A percentile compares a stretch with the other conserved stretches of the same genome.
phyloP scores from a whole-genome alignment of 2,888 invertebrate species.

The Laothoe populi region DNA sequence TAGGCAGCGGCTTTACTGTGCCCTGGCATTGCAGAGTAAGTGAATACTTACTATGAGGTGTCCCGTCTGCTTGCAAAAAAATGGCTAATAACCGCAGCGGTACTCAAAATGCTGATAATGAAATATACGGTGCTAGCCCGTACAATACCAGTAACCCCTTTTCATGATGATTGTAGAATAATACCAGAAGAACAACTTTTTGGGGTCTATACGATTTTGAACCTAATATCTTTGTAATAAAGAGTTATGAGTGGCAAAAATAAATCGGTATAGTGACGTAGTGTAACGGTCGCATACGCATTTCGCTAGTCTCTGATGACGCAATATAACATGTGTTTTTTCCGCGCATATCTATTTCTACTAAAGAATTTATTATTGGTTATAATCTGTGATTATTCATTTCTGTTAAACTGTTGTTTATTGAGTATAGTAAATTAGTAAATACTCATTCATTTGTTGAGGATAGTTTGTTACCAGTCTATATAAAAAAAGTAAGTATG shows the following conservation, averaged over 20 bases:
- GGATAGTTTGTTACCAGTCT: background rate
- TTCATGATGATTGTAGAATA: background rate
- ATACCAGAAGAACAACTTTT: too few species aligned
- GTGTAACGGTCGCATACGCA: slow-evolving; percentile 15
- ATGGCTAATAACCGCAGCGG: too few species aligned
- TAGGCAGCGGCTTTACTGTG: too few species aligned
- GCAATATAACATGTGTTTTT: slow-evolving; percentile 11
- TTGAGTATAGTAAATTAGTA: background rate
- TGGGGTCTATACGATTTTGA: background rate
- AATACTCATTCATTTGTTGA: background rate
- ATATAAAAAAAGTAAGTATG: too few species aligned
- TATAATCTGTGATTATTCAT: background rate
- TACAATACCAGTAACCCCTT: slow-evolving; percentile 2
- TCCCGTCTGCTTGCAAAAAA: too few species aligned
- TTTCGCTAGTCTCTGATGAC: background rate
- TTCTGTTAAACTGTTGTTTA: background rate
- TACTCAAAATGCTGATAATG: too few species aligned
- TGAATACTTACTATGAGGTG: too few species aligned
- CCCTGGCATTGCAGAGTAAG: too few species aligned
- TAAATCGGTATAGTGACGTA: slow-evolving; percentile 1
- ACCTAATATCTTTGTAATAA: background rate
- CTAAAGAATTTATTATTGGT: background rate
- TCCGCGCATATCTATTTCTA: slow-evolving; percentile 14
- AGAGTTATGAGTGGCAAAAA: background rate
- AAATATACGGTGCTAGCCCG: too few species aligned